These are phyloP conservation scores for Drosophila hamatofila DNA, from an alignment of 2,888 invertebrate species.

Conservation along the genomic window DNA sequence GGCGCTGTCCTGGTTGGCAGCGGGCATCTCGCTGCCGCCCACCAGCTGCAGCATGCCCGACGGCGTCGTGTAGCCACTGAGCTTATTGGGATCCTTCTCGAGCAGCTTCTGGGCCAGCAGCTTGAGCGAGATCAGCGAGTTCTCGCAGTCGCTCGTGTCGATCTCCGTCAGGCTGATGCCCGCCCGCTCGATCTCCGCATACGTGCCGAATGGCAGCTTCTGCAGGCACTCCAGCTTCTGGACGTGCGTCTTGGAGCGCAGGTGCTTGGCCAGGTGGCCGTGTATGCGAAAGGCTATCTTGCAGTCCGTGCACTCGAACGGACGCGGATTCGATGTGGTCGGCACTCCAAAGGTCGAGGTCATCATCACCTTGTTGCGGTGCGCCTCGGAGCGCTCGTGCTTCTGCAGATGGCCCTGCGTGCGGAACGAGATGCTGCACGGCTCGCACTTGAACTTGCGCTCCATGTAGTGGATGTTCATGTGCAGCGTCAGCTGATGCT, in stretches of 20 bases:
- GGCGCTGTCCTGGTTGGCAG: conserved; percentile 82
- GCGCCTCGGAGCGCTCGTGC: conserved; percentile 95
- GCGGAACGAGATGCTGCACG: conserved; percentile 95
- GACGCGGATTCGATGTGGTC: conserved; percentile 95
- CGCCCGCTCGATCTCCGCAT: conserved; percentile 96
- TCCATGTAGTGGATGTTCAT: conserved; percentile 98
- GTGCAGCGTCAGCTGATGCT: conserved; percentile 95
- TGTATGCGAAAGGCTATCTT: conserved; percentile 98
- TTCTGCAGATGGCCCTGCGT: conserved; percentile 96
- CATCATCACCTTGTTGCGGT: conserved; percentile 96
- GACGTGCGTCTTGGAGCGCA: conserved; percentile 98
- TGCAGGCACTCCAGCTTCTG: conserved; percentile 96
- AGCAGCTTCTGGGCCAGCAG: conserved; percentile 92
- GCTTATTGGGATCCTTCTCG: conserved; percentile 92
- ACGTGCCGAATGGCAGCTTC: conserved; percentile 96
- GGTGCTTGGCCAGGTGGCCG: conserved; percentile 98
- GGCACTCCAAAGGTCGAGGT: conserved; percentile 94
- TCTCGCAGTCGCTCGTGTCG: conserved; percentile 98
- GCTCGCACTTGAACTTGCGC: conserved; percentile 95
- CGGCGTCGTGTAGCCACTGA: conserved; percentile 86
- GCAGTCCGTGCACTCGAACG: conserved; percentile 98
- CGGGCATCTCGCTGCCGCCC: conserved; percentile 55
- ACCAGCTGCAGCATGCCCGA: conserved; percentile 78
- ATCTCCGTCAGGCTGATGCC: conserved; percentile 96
- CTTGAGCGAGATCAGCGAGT: conserved; percentile 95